These are phyloP conservation scores for Holcopasites calliopsidis DNA, from an alignment of 1,140 invertebrate genomes.

Conservation along the genomic window DNA sequence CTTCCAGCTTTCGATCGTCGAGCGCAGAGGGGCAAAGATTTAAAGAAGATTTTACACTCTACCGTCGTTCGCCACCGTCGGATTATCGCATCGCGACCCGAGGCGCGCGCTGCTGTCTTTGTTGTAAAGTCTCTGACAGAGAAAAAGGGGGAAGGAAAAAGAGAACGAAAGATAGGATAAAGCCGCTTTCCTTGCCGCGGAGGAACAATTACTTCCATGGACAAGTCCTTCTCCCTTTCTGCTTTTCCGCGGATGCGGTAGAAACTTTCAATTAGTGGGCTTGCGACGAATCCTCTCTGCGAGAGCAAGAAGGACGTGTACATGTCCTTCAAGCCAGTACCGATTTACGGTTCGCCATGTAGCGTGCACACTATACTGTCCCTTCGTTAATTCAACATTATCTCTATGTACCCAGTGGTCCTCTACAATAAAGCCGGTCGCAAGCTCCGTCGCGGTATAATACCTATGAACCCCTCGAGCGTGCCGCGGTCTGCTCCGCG, in stretches of 20 bases:
- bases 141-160: not conserved
- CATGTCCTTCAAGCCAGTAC: not conserved
- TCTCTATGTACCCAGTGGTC: conserved; percentile 60
- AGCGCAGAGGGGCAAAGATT: no score
- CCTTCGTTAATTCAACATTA: conserved; percentile 49
- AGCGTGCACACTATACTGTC: no score
- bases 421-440: conserved; percentile 29
- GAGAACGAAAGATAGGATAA: conserved; percentile 19
- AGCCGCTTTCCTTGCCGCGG: conserved; percentile 36
- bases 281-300: conserved; percentile 21
- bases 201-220: conserved; percentile 51
- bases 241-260: not conserved
- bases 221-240: not conserved
- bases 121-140: conserved; percentile 14
- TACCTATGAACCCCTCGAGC: conserved; percentile 32
- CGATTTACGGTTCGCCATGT: conserved; percentile 29
- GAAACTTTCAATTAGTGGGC: conserved; percentile 57
- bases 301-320: not conserved
- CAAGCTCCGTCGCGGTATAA: conserved; percentile 45
- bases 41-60: conserved; percentile 52
- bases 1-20: not conserved
- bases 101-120: conserved; percentile 33
- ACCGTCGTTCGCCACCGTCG: not conserved
- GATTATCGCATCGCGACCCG: conserved; percentile 18
- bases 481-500: conserved; percentile 12